phyloP scores from a whole-genome alignment of 2,797 vertebrate genomes.

The Aselliscus stoliczkanus region DNA sequence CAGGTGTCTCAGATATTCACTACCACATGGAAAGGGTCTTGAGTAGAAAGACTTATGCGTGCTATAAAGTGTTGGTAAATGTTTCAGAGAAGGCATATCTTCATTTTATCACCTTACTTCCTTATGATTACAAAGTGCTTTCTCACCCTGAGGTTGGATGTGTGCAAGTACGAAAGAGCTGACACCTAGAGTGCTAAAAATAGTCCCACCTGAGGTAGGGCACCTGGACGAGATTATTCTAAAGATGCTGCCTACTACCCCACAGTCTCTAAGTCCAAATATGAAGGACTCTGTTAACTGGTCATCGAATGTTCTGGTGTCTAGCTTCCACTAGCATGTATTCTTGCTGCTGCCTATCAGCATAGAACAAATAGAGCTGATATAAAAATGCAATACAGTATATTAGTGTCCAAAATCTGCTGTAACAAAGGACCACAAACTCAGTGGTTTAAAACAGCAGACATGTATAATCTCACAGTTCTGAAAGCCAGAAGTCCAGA shows the following conservation, averaged over 20 bases:
- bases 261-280: accelerated
- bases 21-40: accelerated
- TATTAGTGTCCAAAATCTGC: accelerated
- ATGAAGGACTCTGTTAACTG: neutral
- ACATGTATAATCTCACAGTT: accelerated
- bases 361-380: accelerated
- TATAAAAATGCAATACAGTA: accelerated
- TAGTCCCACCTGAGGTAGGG: accelerated
- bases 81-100: neutral
- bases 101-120: too few relatives aligned
- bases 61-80: accelerated
- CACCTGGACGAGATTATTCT: neutral
- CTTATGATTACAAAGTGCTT: accelerated
- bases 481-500: neutral
- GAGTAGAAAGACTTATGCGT: accelerated
- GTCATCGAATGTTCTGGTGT: accelerated
- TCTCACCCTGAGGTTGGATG: accelerated
- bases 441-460: accelerated
- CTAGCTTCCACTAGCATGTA: accelerated
- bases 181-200: neutral
- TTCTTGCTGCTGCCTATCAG: neutral
- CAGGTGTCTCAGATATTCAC: accelerated
- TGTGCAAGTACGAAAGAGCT: neutral
- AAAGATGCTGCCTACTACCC: too few relatives aligned
- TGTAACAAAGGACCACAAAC: accelerated